Evolutionary conservation across 2,113 vertebrate species (phyloP).

Genomic region (Periophthalmodon schlosseri): DNA sequence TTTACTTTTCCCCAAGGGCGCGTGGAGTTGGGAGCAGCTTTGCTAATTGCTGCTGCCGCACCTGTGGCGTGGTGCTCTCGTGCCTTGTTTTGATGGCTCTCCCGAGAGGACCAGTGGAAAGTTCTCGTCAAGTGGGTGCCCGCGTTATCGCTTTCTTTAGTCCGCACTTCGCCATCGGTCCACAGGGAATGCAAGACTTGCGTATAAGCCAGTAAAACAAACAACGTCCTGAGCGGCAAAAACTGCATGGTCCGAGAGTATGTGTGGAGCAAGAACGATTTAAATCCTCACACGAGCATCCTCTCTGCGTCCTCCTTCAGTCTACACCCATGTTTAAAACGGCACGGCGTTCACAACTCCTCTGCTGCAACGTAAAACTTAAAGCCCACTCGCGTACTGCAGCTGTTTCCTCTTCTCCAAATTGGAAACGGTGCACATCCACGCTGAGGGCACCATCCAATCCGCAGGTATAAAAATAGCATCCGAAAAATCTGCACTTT

Average conservation of each 20-base stretch:
- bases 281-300: slow-evolving; percentile 56
- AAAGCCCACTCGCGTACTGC: slow-evolving; percentile 16
- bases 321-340: slow-evolving; percentile 64
- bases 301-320: slow-evolving; percentile 45
- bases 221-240: slow-evolving; percentile 60
- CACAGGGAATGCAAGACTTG: slow-evolving; percentile 53
- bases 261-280: slow-evolving; percentile 15
- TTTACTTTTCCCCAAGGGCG: slow-evolving; percentile 41
- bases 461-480: slow-evolving; percentile 19
- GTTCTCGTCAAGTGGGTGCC: slow-evolving; percentile 34
- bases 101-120: slow-evolving; percentile 49
- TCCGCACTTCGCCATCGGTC: slow-evolving; percentile 50
- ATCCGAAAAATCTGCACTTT: slow-evolving; percentile 17
- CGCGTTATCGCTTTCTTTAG: slow-evolving; percentile 35
- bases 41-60: slow-evolving; percentile 53
- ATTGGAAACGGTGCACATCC: slow-evolving; percentile 35
- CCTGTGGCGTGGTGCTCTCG: slow-evolving; percentile 71
- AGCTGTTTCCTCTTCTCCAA: slow-evolving; percentile 18
- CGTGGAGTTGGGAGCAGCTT: slow-evolving; percentile 54
- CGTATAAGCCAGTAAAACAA: slow-evolving; percentile 59
- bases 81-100: slow-evolving; percentile 50
- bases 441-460: slow-evolving; percentile 7
- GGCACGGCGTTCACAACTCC: slow-evolving; percentile 8
- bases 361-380: neutral
- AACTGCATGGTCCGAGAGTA: slow-evolving; percentile 71